Evolutionary conservation across 2,888 invertebrate genomes (phyloP).

Genomic region (Leuctra nigra): DNA sequence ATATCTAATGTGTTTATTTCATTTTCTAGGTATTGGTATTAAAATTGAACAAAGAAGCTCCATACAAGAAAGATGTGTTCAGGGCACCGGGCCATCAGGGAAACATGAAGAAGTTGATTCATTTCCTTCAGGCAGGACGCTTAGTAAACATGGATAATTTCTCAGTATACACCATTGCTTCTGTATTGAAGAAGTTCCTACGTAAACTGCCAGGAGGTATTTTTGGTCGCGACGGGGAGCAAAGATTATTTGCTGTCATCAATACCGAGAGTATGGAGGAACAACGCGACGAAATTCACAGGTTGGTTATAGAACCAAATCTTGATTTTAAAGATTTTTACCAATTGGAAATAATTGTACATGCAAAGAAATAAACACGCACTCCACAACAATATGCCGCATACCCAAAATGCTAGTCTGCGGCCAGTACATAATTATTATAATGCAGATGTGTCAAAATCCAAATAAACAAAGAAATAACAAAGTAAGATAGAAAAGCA

Average conservation of each 20-base stretch:
- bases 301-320: no score
- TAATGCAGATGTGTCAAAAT: no score
- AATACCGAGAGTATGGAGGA: constrained; percentile 72
- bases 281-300: constrained; percentile 87
- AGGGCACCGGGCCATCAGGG: constrained; percentile 93
- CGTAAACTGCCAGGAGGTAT: constrained; percentile 95
- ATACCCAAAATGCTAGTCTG: no score
- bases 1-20: no score
- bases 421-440: no score
- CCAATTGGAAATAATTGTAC: no score
- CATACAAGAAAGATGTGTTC: constrained; percentile 87
- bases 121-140: constrained; percentile 75
- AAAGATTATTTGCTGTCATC: constrained; percentile 81
- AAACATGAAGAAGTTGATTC: constrained; percentile 88
- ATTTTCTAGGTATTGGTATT: constrained; percentile 69
- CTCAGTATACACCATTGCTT: constrained; percentile 96
- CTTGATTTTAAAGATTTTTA: no score
- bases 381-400: no score
- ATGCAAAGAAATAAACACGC: no score
- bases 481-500: no score
- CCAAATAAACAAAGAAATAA: no score
- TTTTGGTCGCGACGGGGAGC: constrained; percentile 88
- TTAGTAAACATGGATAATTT: constrained; percentile 91
- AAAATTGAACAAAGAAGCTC: constrained; percentile 92
- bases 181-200: constrained; percentile 95